Conservation (phyloP, 92 coral and sea anemone species). For the Bergia sp. region DNA sequence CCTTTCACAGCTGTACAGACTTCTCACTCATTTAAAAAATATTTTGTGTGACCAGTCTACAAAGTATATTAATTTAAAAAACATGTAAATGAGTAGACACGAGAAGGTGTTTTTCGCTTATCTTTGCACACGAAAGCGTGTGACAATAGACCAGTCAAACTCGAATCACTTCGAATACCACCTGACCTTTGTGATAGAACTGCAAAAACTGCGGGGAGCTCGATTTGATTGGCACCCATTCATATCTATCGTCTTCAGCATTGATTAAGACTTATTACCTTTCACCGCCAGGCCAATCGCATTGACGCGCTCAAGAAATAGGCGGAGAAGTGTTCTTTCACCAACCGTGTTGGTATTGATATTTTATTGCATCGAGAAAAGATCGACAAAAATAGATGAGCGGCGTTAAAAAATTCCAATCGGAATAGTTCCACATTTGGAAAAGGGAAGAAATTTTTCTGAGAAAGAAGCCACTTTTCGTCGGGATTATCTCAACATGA, state of each 20-base stretch:
- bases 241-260: constrained; percentile 60
- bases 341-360: constrained; percentile 27
- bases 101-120: constrained; percentile 63
- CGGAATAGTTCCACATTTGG: neutral
- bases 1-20: constrained; percentile 16
- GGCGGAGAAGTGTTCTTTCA: constrained; percentile 62
- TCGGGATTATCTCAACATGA: neutral
- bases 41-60: constrained; percentile 24
- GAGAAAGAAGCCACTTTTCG: neutral
- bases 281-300: constrained; percentile 78
- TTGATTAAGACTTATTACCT: constrained; percentile 89
- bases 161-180: constrained; percentile 51
- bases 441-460: no score
- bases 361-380: constrained; percentile 17
- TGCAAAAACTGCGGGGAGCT: constrained; percentile 60
- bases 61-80: constrained; percentile 55
- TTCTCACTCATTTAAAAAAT: constrained; percentile 11
- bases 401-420: neutral
- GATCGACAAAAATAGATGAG: neutral
- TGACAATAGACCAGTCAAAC: constrained; percentile 67
- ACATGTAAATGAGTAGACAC: constrained; percentile 67
- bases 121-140: constrained; percentile 66
- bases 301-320: constrained; percentile 25
- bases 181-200: constrained; percentile 53
- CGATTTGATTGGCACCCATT: constrained; percentile 77